phyloP scores from a whole-genome alignment of 23 tunicate species.

The Styela plicata region DNA sequence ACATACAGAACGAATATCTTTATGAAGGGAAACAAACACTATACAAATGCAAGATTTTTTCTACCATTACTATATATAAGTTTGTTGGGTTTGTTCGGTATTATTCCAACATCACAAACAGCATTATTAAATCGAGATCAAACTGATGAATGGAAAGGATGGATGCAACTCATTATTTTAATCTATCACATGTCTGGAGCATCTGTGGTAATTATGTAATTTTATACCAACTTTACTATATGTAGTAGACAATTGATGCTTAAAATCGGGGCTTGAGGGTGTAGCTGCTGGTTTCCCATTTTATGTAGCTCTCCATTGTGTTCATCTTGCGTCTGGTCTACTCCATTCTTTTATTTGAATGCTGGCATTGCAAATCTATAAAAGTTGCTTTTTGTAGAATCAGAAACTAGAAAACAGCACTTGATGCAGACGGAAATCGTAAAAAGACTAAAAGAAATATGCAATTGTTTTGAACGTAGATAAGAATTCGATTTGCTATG shows the following conservation, averaged over 20 bases:
- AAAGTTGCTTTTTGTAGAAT: too few species aligned
- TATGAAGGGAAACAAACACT: conserved; percentile 87
- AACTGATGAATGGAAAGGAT: conserved; percentile 92
- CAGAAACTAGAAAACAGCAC: too few species aligned
- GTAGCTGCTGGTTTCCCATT: too few species aligned
- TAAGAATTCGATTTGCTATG: too few species aligned
- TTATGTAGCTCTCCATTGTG: too few species aligned
- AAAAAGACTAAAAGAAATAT: too few species aligned
- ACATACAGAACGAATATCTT: conserved; percentile 78
- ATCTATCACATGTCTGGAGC: conserved; percentile 87
- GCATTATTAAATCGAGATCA: conserved; percentile 63
- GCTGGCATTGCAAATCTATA: too few species aligned
- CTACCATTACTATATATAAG: conserved; percentile 69
- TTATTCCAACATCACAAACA: conserved; percentile 44
- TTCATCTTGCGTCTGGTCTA: too few species aligned
- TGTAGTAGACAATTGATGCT: not conserved
- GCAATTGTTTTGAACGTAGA: too few species aligned
- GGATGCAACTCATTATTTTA: conserved; percentile 83
- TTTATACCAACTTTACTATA: not conserved
- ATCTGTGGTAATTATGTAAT: conserved; percentile 44
- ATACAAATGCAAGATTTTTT: conserved; percentile 60
- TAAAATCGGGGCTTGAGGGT: too few species aligned
- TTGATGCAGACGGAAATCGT: too few species aligned
- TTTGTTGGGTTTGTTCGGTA: conserved; percentile 69
- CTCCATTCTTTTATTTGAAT: too few species aligned